Percentiles rank a stretch among this genome's conserved stretches.
These are phyloP conservation scores for Dipodomys merriami DNA, from an alignment of 2,113 vertebrate genomes.

Conservation along the genomic window DNA sequence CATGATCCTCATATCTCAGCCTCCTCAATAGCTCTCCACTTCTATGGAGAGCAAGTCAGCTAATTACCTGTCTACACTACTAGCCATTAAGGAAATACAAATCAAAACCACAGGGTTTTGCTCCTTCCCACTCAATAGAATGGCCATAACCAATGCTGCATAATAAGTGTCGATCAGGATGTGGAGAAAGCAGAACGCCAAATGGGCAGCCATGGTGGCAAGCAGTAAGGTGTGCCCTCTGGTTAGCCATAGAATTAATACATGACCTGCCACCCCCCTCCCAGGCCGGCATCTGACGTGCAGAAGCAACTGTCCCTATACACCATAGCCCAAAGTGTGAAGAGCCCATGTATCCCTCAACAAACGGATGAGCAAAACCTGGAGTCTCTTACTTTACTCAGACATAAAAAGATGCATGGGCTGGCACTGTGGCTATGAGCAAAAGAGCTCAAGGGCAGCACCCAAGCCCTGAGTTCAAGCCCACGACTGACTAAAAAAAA, in stretches of 20 bases:
- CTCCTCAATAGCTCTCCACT: not conserved
- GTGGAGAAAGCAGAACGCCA: not conserved
- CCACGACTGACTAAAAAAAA: no score
- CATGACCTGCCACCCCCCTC: no score
- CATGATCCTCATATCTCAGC: no score
- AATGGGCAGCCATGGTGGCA: not conserved
- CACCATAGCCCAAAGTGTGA: not conserved
- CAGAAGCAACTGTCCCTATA: no score
- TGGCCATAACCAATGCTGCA: not conserved
- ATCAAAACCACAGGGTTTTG: not conserved
- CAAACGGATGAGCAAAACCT: not conserved
- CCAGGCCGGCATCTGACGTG: not conserved
- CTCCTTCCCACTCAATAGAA: not conserved
- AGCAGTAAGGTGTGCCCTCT: not conserved
- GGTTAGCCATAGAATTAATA: not conserved
- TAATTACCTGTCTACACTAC: not conserved
- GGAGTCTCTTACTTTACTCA: not conserved
- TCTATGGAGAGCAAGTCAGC: not conserved
- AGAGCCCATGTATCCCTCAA: fast-evolving
- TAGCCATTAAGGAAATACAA: not conserved
- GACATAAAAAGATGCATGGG: not conserved
- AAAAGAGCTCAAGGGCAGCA: no score
- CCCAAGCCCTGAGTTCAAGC: no score
- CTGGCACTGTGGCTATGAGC: no score
- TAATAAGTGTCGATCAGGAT: not conserved